Evolutionary conservation across 1,140 invertebrate genomes (phyloP).

Genomic region (Drosophila melanica): DNA sequence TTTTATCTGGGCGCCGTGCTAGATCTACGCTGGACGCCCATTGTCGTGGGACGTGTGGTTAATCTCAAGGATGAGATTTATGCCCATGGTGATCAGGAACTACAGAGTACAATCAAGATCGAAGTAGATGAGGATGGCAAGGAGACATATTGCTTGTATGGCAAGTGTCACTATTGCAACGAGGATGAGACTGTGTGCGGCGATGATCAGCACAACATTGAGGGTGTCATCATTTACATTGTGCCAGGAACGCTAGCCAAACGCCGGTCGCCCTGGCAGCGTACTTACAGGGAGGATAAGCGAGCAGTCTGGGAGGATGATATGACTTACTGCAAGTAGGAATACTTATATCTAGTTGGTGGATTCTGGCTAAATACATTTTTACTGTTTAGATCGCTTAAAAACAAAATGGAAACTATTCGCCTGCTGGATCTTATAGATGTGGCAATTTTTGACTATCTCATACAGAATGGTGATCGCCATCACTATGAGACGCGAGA

Average conservation of each 20-base stretch:
- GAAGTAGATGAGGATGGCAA: conserved; percentile 84
- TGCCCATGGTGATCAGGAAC: conserved; percentile 87
- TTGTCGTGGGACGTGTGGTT: conserved; percentile 91
- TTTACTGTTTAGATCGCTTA: conserved; percentile 84
- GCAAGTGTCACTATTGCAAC: conserved; percentile 95
- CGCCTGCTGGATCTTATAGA: conserved; percentile 94
- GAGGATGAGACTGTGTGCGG: conserved; percentile 92
- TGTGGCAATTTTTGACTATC: conserved; percentile 95
- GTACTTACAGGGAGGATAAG: conserved; percentile 92
- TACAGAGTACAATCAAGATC: conserved; percentile 85
- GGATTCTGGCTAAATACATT: background rate
- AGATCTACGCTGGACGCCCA: conserved; percentile 90
- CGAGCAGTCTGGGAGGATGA: conserved; percentile 92
- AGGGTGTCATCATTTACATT: conserved; percentile 94
- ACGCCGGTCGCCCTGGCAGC: conserved; percentile 93
- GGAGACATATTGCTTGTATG: conserved; percentile 90
- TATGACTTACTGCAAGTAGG: conserved; percentile 90
- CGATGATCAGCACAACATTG: conserved; percentile 87
- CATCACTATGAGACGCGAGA: conserved; percentile 95
- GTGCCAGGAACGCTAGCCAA: conserved; percentile 89
- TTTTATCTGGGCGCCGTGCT: conserved; percentile 94
- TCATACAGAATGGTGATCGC: conserved; percentile 97
- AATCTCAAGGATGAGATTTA: conserved; percentile 90
- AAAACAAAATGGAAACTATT: conserved; percentile 85
- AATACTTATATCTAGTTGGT: background rate